phyloP scores from a whole-genome alignment of 2,113 vertebrate species.

The Mugil cephalus region DNA sequence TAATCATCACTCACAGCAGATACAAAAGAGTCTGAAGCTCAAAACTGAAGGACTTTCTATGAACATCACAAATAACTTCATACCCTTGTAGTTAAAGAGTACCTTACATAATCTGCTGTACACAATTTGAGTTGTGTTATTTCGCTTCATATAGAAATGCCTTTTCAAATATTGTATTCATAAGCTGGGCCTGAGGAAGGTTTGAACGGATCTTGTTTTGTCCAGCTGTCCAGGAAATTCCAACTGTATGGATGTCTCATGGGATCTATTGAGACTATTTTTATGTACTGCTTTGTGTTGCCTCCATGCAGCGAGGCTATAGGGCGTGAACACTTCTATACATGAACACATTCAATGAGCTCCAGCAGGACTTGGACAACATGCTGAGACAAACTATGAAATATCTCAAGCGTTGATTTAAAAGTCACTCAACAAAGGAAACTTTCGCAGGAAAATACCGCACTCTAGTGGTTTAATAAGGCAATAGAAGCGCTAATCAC shows the following conservation, averaged over 20 bases:
- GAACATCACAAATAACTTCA: no score
- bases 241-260: conserved; percentile 1
- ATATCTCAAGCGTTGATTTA: neutral
- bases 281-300: neutral
- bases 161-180: neutral
- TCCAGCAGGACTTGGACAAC: neutral
- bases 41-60: no score
- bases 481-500: neutral
- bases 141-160: neutral
- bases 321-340: neutral
- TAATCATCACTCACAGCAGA: no score
- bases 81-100: no score
- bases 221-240: conserved; percentile 60
- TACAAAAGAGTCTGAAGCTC: no score
- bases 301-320: neutral
- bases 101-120: no score
- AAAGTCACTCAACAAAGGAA: neutral
- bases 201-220: neutral
- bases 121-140: neutral
- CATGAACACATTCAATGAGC: conserved; percentile 8
- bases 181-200: neutral
- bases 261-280: conserved; percentile 39
- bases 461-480: conserved; percentile 52
- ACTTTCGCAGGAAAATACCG: conserved; percentile 1
- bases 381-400: neutral